These are phyloP conservation scores for Leptoteleia sp. DNA, from an alignment of 1,140 invertebrate genomes.

Conservation along the genomic window DNA sequence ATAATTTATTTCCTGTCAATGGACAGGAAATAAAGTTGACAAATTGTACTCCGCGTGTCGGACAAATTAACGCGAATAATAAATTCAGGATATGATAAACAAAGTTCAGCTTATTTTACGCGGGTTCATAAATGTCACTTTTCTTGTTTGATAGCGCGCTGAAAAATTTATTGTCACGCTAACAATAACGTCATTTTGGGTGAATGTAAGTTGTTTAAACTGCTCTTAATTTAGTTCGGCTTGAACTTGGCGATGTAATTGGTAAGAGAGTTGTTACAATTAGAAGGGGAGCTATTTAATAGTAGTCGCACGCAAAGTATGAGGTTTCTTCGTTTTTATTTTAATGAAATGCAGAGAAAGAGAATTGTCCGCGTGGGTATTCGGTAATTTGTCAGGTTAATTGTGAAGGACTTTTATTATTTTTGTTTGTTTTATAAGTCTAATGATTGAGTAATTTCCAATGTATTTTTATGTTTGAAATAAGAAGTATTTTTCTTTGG, in stretches of 20 bases:
- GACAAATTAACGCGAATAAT: neutral
- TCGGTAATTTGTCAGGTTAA: too few species aligned
- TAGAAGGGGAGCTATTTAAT: conserved; percentile 24
- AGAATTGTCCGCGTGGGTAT: conserved; percentile 12
- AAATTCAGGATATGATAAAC: neutral
- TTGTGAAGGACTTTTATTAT: too few species aligned
- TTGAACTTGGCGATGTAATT: conserved; percentile 7
- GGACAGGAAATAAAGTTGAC: too few species aligned
- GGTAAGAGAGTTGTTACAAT: conserved; percentile 7
- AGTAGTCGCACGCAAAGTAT: conserved; percentile 18
- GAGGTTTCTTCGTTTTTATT: conserved; percentile 7
- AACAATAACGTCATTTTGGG: conserved; percentile 4
- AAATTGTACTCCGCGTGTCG: too few species aligned
- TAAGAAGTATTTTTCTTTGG: too few species aligned
- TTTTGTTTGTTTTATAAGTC: too few species aligned
- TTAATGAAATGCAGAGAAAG: neutral
- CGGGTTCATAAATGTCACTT: conserved; percentile 4
- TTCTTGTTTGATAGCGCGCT: conserved; percentile 7
- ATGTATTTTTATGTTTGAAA: too few species aligned
- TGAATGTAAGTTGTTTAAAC: conserved; percentile 16
- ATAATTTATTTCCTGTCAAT: too few species aligned
- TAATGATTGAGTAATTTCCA: too few species aligned
- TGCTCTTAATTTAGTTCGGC: conserved; percentile 15
- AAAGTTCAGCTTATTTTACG: conserved; percentile 7
- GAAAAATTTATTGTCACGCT: conserved; percentile 7